Evolutionary conservation across 2,797 vertebrate genomes (phyloP), one percentile per base, ranked within the genome.

Genomic region (Psittacula echo): DNA sequence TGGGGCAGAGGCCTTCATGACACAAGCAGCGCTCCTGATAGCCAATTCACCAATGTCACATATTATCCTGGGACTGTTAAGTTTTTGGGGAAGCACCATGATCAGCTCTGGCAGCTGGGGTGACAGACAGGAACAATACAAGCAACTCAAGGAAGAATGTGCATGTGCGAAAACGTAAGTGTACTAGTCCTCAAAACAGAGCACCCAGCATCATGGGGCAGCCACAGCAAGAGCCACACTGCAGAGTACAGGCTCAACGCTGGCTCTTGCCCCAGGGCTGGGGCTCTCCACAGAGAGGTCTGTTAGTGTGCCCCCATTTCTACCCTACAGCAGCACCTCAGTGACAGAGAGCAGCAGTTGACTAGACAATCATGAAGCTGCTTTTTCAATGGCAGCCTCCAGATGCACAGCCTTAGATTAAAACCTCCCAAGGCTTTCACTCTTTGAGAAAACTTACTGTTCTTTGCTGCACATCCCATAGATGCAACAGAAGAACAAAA

Each of bases 401-500:
- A 83, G 70, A 66, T 11, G 24, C 30, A 73, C 11, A 75, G 56
- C 39, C 50, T 72, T 71, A 61, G 32, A 89, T 68, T 81, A 77
- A 94, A 83, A 76, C 50, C 27, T 89, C 88, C 44, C 61, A 70
- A 89, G 68, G 60, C 77, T 89, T 70, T 76, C 41, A 61, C 22
- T 67, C 53, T 84, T 89, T 68, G 60, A 86, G 89, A 91, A 65
- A 67, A 32, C 16, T 70, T 70, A n/a, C 27, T 87, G 75, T 85
- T 91, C 80, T 89, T 62, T 61, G 91, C 65, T 90, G 86, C 90
- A 90, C 39, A 74, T 86, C 51, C n/a, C 85, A 87, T 62, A 77
- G 14, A 75, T 45, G 87, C 85, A 95, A 66, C 68, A 65, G 71
- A 94, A 91, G 70, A 95, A 95, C 75, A 62, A 94, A 90, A 87